Evolutionary conservation across 2,888 invertebrate genomes (phyloP).

Genomic region (Latheticus oryzae): DNA sequence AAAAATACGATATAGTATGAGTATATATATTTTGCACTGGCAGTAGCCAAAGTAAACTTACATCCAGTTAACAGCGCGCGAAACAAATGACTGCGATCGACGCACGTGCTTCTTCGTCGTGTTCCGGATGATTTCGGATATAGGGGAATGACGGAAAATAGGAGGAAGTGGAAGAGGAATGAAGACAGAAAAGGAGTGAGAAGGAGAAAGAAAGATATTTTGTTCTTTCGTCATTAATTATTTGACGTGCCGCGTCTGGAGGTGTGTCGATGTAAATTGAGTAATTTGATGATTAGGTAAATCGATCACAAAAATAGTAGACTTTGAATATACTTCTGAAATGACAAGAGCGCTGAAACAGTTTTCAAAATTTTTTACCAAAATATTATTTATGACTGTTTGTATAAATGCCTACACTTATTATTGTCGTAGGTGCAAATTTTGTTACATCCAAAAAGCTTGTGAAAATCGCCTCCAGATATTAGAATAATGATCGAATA

Average conservation of each 20-base stretch:
- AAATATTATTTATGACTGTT: too few species aligned
- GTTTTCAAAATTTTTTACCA: too few species aligned
- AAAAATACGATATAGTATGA: slow-evolving; percentile 11
- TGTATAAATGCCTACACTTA: too few species aligned
- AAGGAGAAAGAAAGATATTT: too few species aligned
- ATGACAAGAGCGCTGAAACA: neutral
- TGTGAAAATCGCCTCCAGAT: neutral
- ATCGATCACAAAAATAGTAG: too few species aligned
- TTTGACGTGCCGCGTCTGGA: too few species aligned
- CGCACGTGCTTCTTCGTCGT: slow-evolving; percentile 57
- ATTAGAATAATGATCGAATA: slow-evolving; percentile 2
- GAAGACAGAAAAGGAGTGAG: neutral
- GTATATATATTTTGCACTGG: slow-evolving; percentile 23
- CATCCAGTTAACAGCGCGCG: slow-evolving; percentile 56
- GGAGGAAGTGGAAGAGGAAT: slow-evolving; percentile 4
- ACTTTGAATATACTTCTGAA: neutral
- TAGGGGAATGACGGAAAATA: slow-evolving; percentile 24
- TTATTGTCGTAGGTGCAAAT: slow-evolving; percentile 7
- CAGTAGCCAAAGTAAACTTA: slow-evolving; percentile 46
- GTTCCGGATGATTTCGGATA: slow-evolving; percentile 45
- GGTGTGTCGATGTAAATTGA: too few species aligned
- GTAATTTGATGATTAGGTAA: neutral
- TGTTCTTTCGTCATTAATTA: too few species aligned
- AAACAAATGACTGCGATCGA: slow-evolving; percentile 58
- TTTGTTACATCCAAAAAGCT: too few species aligned